A percentile compares a stretch with the other conserved stretches of the same genome.
These are phyloP conservation scores for Epizoanthus rinbou DNA, from an alignment of 92 coral and sea anemone species.

Conservation along the genomic window DNA sequence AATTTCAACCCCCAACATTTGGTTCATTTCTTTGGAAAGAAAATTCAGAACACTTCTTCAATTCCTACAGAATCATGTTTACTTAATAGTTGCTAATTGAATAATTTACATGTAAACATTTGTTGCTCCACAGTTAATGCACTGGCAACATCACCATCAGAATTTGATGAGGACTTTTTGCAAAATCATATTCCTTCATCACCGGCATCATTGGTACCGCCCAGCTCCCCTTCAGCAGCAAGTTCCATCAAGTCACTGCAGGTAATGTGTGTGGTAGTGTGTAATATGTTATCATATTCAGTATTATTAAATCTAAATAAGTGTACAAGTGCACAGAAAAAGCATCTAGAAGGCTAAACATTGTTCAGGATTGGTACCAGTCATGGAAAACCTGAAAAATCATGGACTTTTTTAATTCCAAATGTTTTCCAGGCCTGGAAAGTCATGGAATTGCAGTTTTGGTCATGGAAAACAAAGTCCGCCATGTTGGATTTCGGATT, in stretches of 20 bases:
- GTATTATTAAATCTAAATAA: neutral
- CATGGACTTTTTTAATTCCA: no score
- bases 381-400: no score
- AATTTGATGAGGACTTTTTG: slow-evolving; percentile 69
- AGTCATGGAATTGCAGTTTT: no score
- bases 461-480: no score
- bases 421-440: no score
- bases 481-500: no score
- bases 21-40: no score
- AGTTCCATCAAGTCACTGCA: slow-evolving; percentile 39
- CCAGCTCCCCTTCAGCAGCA: slow-evolving; percentile 70
- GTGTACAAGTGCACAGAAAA: neutral
- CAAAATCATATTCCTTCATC: slow-evolving; percentile 74
- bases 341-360: slow-evolving; percentile 12
- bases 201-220: slow-evolving; percentile 62
- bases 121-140: slow-evolving; percentile 58
- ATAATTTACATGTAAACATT: no score
- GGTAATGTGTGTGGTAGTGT: neutral
- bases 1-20: no score
- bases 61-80: no score
- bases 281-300: neutral
- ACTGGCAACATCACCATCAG: slow-evolving; percentile 79
- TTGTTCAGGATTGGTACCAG: neutral
- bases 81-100: no score
- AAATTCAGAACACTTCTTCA: no score